Percentiles rank a stretch among this genome's conserved stretches.
Evolutionary conservation across 1,140 invertebrate species (phyloP).

Genomic region (Panonychus citri): DNA sequence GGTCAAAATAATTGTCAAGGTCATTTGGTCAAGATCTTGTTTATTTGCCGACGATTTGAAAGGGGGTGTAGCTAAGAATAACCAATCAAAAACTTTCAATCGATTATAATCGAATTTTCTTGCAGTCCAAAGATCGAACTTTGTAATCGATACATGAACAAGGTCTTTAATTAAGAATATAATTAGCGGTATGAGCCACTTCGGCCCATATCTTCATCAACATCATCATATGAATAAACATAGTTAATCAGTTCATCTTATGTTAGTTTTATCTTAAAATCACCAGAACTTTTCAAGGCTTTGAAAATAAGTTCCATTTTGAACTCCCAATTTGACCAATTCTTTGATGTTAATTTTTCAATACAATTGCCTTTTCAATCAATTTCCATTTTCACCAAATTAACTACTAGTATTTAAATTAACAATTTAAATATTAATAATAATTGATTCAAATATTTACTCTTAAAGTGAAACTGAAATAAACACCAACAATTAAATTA

Average conservation of each 20-base stretch:
- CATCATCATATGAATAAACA: no score
- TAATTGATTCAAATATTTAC: no score
- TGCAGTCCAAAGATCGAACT: conserved; percentile 13
- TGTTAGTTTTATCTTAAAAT: no score
- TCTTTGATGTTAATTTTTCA: neutral
- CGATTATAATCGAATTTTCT: conserved; percentile 14
- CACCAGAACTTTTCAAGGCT: neutral
- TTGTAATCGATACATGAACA: neutral
- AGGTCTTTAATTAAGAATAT: conserved; percentile 9
- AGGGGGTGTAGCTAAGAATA: no score
- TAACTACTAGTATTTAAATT: neutral
- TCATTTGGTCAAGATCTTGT: no score
- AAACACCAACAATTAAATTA: neutral
- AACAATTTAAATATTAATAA: neutral
- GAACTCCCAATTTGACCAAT: neutral
- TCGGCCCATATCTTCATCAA: no score
- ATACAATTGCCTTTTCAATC: neutral
- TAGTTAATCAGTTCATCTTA: no score
- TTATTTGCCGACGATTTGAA: no score
- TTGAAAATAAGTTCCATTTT: neutral
- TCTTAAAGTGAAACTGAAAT: no score
- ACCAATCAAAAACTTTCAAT: conserved; percentile 19
- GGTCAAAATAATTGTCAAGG: no score
- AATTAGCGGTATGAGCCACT: conserved; percentile 4
- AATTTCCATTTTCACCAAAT: no score